These are phyloP conservation scores for Itoplectis maculator DNA, from an alignment of 2,888 invertebrate genomes.

Conservation along the genomic window DNA sequence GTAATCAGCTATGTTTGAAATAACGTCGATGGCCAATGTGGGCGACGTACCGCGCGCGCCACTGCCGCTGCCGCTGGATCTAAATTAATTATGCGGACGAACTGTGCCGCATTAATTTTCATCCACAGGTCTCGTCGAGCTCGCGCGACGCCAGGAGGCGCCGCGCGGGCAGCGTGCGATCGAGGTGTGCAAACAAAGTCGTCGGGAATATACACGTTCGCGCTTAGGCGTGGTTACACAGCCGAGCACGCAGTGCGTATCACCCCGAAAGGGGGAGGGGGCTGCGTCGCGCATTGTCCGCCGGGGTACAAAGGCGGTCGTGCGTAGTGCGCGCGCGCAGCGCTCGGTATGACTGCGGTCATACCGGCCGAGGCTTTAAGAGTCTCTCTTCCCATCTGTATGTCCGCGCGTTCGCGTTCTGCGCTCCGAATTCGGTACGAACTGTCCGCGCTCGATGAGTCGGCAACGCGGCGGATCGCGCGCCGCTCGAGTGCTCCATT, in stretches of 20 bases:
- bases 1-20: conserved; percentile 81
- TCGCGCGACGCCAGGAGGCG: neutral
- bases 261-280: neutral
- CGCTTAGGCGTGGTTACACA: conserved; percentile 10
- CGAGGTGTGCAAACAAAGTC: neutral
- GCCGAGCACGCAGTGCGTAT: conserved; percentile 1
- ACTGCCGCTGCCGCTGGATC: conserved; percentile 63
- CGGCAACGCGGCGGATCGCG: conserved; percentile 37
- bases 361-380: conserved; percentile 19
- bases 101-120: conserved; percentile 79
- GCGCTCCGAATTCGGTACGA: conserved; percentile 31
- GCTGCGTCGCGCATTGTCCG: neutral
- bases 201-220: neutral
- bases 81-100: conserved; percentile 82
- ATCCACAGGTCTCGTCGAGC: conserved; percentile 62
- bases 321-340: no score
- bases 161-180: no score
- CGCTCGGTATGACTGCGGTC: neutral
- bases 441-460: conserved; percentile 26
- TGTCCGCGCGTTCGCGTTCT: conserved; percentile 2
- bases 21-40: conserved; percentile 79
- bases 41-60: conserved; percentile 63
- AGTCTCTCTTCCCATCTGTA: conserved; percentile 7
- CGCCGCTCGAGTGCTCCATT: conserved; percentile 51
- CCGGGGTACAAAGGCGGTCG: conserved; percentile 5